Evolutionary conservation across 2,113 vertebrate species (phyloP), one percentile per base, ranked within the genome.

Genomic region (Carettochelys insculpta): DNA sequence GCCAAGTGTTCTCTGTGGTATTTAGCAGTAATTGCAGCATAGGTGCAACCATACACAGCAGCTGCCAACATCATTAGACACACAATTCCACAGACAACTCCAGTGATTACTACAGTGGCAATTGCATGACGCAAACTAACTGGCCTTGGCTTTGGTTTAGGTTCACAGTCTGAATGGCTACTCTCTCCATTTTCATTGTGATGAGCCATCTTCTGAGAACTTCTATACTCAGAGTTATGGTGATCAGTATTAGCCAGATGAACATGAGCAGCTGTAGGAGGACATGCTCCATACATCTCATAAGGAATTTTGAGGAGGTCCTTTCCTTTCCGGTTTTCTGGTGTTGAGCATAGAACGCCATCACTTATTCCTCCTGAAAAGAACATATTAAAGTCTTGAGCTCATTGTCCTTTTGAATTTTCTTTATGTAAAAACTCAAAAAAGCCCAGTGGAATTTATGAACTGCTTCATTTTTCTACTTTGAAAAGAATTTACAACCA

Each of bases 31-130:
- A 99, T 97, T 1, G 99, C 99, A 0, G 99, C 99, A 1, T 99
- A 99, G 83, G 99, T 98, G 11, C 99, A 99, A 51, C 99, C 99
- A 0, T 99, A 99, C 41, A 99, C 97, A 1, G 98, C 98, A 0
- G 99, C 99, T 1, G 96, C 99, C 97, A 99, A 85, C 99, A 99
- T 99, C 99, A 99, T 98, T 82, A 99, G 98, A 82, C 98, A 98
- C 85, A 99, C 98, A 1, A 99, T 97, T 43, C 99, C 99, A 27
- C 99, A 99, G 79, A 99, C 97, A 2, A 99, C 98, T 1, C 99
- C 99, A 0, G 99, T 99, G 94, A 99, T 98, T 75, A 99, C 98
- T 11, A 99, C 98, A 1, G 99, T 99, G 97, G 98, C 99, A 31
- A 99, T 97, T 4, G 99, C 99, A 0, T 99, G 98, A 38, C 99